phyloP scores from a whole-genome alignment of 2,113 vertebrate genomes.

The Pomatorhinus ruficollis region DNA sequence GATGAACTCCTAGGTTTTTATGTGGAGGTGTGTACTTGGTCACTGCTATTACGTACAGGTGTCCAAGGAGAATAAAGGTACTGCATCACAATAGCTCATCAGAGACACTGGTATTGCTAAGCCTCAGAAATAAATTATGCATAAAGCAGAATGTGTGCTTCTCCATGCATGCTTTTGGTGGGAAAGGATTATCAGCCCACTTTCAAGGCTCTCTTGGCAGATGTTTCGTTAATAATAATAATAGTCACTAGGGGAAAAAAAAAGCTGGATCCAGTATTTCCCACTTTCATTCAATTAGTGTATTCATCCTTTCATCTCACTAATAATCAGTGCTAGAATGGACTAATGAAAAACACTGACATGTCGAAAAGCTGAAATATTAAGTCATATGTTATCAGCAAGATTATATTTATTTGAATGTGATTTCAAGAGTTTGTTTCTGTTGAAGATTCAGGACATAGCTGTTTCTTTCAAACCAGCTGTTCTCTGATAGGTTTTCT shows the following conservation, averaged over 20 bases:
- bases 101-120: not conserved
- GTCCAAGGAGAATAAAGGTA: not conserved
- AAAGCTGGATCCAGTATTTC: not conserved
- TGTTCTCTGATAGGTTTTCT: not conserved
- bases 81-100: not conserved
- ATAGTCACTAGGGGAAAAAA: not conserved
- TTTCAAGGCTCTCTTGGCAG: not conserved
- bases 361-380: not conserved
- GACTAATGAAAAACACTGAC: not conserved
- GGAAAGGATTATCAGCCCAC: not conserved
- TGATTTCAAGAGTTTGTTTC: not conserved
- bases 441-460: not conserved
- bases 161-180: not conserved
- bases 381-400: not conserved
- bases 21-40: not conserved
- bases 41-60: not conserved
- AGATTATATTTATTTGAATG: not conserved
- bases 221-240: not conserved
- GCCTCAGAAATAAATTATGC: constrained; percentile 8
- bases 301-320: not conserved
- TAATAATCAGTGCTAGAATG: not conserved
- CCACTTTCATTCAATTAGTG: not conserved
- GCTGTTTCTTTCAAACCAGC: not conserved
- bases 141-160: not conserved
- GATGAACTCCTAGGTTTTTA: not conserved